phyloP scores from a whole-genome alignment of 2,113 vertebrate genomes.

The Eidolon helvum region DNA sequence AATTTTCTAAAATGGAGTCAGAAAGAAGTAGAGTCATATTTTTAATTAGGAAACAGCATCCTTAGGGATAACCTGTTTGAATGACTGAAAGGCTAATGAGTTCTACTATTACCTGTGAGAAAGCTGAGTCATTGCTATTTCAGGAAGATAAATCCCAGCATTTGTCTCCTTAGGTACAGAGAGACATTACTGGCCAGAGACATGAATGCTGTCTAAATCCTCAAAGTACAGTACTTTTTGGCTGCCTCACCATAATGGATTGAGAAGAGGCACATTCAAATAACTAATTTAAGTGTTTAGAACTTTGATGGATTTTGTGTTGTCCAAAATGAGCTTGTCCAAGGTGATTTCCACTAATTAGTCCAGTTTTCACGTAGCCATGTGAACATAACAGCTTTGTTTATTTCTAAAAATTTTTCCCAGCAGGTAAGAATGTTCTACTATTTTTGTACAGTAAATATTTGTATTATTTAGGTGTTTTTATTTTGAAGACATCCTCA shows the following conservation, averaged over 20 bases:
- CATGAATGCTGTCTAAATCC: background rate
- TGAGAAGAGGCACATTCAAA: background rate
- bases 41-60: background rate
- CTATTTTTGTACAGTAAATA: background rate
- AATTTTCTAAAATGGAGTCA: background rate
- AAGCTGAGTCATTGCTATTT: background rate
- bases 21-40: background rate
- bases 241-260: background rate
- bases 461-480: background rate
- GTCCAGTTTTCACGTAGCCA: background rate
- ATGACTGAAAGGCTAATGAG: background rate
- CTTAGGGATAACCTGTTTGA: background rate
- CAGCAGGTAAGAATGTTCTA: background rate
- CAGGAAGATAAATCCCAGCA: background rate
- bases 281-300: background rate
- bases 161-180: background rate
- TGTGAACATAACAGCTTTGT: background rate
- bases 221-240: background rate
- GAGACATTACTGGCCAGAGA: background rate
- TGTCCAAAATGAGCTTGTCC: rapidly evolving
- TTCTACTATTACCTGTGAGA: background rate
- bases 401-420: background rate
- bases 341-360: background rate
- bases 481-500: background rate
- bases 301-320: background rate